These are phyloP conservation scores for Magallana nippona DNA, from an alignment of 2,888 invertebrate species.

Conservation along the genomic window DNA sequence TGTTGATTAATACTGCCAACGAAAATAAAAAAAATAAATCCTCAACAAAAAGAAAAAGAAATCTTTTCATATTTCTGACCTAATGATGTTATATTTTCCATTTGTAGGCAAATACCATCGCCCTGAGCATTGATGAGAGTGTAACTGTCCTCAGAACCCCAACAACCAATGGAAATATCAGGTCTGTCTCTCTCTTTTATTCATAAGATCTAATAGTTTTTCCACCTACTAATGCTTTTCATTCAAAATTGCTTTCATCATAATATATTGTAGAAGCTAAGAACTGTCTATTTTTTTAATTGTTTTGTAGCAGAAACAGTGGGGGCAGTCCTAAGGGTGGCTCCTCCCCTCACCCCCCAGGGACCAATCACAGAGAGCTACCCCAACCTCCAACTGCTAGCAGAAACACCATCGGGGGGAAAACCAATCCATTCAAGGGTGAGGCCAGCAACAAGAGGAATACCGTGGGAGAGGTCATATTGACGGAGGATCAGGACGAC, in stretches of 20 bases:
- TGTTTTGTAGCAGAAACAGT: constrained; percentile 33
- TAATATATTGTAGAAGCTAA: no score
- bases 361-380: constrained; percentile 35
- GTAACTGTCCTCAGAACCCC: not conserved
- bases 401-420: constrained; percentile 41
- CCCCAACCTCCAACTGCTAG: constrained; percentile 37
- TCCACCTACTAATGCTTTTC: no score
- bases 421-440: not conserved
- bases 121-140: not conserved
- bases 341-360: constrained; percentile 40
- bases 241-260: no score
- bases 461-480: not conserved
- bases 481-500: constrained; percentile 51
- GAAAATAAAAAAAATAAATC: no score
- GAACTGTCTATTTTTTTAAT: not conserved
- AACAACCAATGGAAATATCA: not conserved
- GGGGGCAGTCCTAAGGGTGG: constrained; percentile 39
- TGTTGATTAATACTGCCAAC: no score
- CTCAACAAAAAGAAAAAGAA: no score
- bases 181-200: not conserved
- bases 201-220: not conserved
- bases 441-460: not conserved
- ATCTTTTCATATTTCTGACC: no score
- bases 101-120: constrained; percentile 1
- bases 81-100: not conserved